phyloP scores from a whole-genome alignment of 2,113 vertebrate genomes.

The Steatornis caripensis region DNA sequence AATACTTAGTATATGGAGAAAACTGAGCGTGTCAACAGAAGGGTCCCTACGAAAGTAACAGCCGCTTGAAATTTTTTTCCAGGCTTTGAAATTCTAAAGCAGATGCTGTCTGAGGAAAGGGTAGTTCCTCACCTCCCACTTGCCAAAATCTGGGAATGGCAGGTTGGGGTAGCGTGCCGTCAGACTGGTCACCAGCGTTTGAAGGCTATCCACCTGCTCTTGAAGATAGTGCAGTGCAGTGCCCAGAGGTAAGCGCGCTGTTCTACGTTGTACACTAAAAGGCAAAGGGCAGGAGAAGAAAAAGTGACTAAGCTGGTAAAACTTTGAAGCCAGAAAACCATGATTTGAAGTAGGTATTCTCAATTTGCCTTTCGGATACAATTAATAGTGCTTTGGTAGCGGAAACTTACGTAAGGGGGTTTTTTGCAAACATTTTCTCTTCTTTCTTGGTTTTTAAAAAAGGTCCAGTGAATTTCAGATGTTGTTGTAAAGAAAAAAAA shows the following conservation, averaged over 20 bases:
- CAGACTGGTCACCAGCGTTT: conserved; percentile 91
- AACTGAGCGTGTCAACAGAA: neutral
- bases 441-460: neutral
- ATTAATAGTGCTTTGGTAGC: neutral
- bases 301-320: neutral
- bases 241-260: conserved; percentile 74
- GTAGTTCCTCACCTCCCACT: conserved; percentile 84
- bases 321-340: neutral
- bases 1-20: neutral
- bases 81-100: conserved; percentile 97
- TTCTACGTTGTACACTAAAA: accelerated
- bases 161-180: conserved; percentile 92
- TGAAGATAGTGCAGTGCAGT: conserved; percentile 85
- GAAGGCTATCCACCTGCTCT: conserved; percentile 90
- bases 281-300: neutral
- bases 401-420: neutral
- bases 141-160: conserved; percentile 93
- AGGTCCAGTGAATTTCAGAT: neutral
- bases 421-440: neutral
- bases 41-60: neutral
- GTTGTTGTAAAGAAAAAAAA: neutral
- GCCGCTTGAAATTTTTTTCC: neutral
- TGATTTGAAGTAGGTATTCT: neutral
- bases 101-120: conserved; percentile 91
- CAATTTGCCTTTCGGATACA: neutral